Evolutionary conservation across 2,888 invertebrate species (phyloP), one percentile per base, ranked within the genome.

Genomic region (Apoderus coryli): DNA sequence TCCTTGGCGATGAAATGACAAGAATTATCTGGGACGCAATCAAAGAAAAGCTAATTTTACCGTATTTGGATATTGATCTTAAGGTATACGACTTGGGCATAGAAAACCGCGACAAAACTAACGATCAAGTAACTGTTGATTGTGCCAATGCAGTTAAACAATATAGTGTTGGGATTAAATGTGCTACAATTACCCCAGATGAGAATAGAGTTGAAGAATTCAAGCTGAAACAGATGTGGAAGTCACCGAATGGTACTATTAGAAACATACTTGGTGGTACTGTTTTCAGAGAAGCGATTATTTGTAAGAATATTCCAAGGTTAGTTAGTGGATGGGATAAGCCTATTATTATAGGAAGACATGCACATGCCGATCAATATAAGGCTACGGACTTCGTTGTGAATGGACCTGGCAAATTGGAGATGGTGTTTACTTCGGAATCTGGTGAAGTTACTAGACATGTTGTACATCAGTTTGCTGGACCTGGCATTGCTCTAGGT

Each of bases 1-100:
- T 88, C 48, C 70, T 88, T 31, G 90, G 90, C n/a, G 89, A 90
- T 69, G 90, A 90, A 61, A 89, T 89, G 89, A 89, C 89, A 23
- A 72, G 96, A 47, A 86, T 98, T 42, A 95, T 98, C 54, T 98
- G 96, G 96, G 92, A 95, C 52, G 70, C 85, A 19, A 98, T 98
- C 48, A 98, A 96, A 61, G 74, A 95, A 34, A 96, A 96, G 59
- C 69, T 98, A 22, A 93, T 98, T 52, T 63, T 95, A 38, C 96
- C 96, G 1, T 93, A 89, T 61, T 66, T 98, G 47, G 90, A 96
- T 53, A 78, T 96, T 44, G 90, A 96, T 55, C 60, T 96, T 33
- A 89, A 95, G 53, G 76, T 78, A 4, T 96, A 72, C 57, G 98
- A 98, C 60, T 69, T 98, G 50, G 89, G 96, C 27, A 89, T 98